Conservation (phyloP, 1,140 invertebrate genomes). For the Eriocheir sinensis region DNA sequence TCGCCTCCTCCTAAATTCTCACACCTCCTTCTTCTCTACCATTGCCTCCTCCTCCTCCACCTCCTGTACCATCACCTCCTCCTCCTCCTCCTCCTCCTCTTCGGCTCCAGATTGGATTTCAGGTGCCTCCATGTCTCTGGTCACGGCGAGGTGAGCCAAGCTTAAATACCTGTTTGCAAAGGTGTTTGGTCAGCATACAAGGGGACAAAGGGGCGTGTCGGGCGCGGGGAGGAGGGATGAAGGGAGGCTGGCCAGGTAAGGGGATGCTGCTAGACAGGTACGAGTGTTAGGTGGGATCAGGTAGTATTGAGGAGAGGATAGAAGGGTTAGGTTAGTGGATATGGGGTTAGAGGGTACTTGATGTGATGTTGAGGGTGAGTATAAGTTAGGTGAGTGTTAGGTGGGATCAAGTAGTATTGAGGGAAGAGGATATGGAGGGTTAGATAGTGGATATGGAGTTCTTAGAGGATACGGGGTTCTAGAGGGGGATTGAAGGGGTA, state of each 20-base stretch:
- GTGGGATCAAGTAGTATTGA: background rate
- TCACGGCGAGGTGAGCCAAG: constrained; percentile 18
- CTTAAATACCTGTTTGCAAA: constrained; percentile 50
- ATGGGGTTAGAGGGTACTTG: no score
- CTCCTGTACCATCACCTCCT: background rate
- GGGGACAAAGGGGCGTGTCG: background rate
- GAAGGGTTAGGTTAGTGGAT: no score
- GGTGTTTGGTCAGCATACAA: constrained; percentile 49
- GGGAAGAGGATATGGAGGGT: background rate
- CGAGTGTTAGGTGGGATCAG: background rate
- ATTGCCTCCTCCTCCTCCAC: background rate
- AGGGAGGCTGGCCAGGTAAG: background rate
- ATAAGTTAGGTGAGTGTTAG: no score
- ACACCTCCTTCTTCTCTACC: background rate
- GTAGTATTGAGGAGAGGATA: background rate
- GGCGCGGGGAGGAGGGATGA: background rate
- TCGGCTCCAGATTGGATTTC: constrained; percentile 42
- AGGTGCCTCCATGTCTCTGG: background rate
- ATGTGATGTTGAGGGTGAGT: no score
- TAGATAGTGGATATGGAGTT: no score
- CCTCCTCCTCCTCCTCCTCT: constrained; percentile 24
- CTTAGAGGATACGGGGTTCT: no score
- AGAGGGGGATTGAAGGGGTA: no score
- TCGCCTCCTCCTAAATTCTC: background rate
- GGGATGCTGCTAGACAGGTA: background rate